Base-by-base conservation (phyloP, 2,797 vertebrate species). In the Xerus rutilus region DNA sequence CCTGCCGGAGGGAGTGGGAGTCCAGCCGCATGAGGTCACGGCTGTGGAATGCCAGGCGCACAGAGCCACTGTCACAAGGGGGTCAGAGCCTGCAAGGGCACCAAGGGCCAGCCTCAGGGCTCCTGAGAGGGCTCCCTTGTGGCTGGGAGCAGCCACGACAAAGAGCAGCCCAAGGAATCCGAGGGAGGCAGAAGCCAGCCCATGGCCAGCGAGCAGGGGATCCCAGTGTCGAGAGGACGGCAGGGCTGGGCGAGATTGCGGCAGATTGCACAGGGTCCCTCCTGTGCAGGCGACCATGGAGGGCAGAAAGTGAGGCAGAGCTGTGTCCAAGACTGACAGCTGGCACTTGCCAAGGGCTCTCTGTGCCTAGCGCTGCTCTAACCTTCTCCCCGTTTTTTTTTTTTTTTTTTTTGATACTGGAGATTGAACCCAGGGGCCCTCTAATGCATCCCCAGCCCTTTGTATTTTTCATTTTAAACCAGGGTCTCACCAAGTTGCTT, bases 121-220 rank as follows among this genome's bases (percentile, higher is more conserved):
- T 54, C 35, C 64, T 4, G 45, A 81, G 79, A 65, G 28, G 43
- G 23, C 20, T 39, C 39, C 39, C 39, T 39, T 39, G 39, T 39
- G 8, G 67, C 2, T 6, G 5, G 64, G 28, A 67, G 20, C 21
- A 7, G 17, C 77, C 28, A 17, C 62, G 23, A 49, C 81, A 72
- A 86, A 65, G 39, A 32, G 54, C 9, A 15, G 45, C 83, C 87
- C 70, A 35, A 88, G 85, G 86, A 30, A 52, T 12, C 84, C 35
- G 43, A 57, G 59, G 45, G 57, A 72, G 52, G 17, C 32, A 10
- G 28, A 35, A n/a, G 39, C 18, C 20, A 18, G 10, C 83, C 52
- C 52, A 0, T 10, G 2, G 49, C 4, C 1, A 0, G 52, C 35
- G n/a, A n/a, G n/a, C n/a, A n/a, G n/a, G n/a, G n/a, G n/a, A n/a